phyloP scores from a whole-genome alignment of 2,888 invertebrate genomes.

The Lasioglossum figueresi region DNA sequence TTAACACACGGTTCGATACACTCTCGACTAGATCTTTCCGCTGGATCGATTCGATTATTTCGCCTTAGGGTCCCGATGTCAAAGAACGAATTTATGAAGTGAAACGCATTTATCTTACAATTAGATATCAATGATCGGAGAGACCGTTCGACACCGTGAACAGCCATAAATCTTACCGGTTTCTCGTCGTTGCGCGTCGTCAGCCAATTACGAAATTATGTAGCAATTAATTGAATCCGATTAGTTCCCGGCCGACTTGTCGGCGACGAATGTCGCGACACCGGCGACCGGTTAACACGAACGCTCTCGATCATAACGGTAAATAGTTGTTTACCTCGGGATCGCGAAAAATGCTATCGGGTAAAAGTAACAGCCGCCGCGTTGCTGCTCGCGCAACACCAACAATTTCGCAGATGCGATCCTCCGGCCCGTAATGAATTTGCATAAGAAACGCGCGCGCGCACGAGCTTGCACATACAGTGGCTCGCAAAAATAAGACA shows the following conservation, averaged over 20 bases:
- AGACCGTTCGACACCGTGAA: slow-evolving; percentile 4
- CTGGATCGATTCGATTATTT: not conserved
- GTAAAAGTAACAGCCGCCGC: not conserved
- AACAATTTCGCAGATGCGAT: slow-evolving; percentile 33
- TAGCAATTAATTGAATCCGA: slow-evolving; percentile 48
- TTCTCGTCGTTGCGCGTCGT: slow-evolving; percentile 24
- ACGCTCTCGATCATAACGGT: not conserved
- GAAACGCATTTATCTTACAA: too few relatives aligned
- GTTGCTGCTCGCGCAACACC: not conserved
- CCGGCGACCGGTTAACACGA: slow-evolving; percentile 3
- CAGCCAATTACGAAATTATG: slow-evolving; percentile 45
- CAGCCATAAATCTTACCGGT: slow-evolving; percentile 48
- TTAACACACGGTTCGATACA: too few relatives aligned
- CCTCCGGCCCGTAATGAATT: slow-evolving; percentile 10
- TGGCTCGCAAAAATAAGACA: not conserved
- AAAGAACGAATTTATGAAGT: not conserved
- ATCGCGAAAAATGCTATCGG: not conserved
- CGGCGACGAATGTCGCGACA: slow-evolving; percentile 10
- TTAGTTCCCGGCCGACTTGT: slow-evolving; percentile 30
- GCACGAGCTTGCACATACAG: not conserved
- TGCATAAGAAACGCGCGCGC: slow-evolving; percentile 16
- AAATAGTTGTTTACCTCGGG: slow-evolving; percentile 10
- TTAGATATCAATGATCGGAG: not conserved
- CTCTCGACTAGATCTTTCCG: too few relatives aligned
- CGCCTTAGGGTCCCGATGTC: not conserved